Conservation (phyloP, 2,797 vertebrate species). For the Aldrovandia affinis region DNA sequence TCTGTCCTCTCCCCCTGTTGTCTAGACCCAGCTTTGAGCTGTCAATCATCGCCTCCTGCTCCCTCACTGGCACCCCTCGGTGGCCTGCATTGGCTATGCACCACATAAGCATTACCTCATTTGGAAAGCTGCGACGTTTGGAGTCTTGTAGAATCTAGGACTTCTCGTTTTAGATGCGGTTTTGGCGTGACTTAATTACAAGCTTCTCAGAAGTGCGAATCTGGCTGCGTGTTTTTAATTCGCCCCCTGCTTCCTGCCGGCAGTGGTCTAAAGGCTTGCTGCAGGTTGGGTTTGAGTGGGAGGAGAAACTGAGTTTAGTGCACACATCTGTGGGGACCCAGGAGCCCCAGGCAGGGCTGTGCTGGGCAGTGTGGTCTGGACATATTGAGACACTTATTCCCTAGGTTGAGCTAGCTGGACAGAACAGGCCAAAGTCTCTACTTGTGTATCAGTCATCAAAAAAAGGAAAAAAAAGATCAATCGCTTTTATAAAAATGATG, state of each 20-base stretch:
- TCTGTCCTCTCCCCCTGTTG: not conserved
- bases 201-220: constrained; percentile 36
- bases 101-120: constrained; percentile 29
- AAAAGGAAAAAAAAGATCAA: too few relatives aligned
- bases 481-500: not conserved
- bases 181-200: constrained; percentile 25
- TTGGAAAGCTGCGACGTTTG: constrained; percentile 4
- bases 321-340: constrained; percentile 17
- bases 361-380: not conserved
- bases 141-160: constrained; percentile 18
- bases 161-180: constrained; percentile 39
- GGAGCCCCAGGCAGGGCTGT: not conserved
- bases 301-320: constrained; percentile 10
- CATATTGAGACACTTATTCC: not conserved
- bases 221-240: constrained; percentile 35
- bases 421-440: too few relatives aligned
- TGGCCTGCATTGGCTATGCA: constrained; percentile 1
- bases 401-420: not conserved
- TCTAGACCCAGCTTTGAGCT: not conserved
- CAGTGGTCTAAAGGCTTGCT: constrained; percentile 16
- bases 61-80: not conserved
- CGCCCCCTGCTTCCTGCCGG: constrained; percentile 5
- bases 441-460: too few relatives aligned
- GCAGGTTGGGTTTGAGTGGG: not conserved
- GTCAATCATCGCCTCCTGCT: constrained; percentile 13